Evolutionary conservation across 2,888 invertebrate species (phyloP), one percentile per base, ranked within the genome.

Genomic region (Melanophora roralis): DNA sequence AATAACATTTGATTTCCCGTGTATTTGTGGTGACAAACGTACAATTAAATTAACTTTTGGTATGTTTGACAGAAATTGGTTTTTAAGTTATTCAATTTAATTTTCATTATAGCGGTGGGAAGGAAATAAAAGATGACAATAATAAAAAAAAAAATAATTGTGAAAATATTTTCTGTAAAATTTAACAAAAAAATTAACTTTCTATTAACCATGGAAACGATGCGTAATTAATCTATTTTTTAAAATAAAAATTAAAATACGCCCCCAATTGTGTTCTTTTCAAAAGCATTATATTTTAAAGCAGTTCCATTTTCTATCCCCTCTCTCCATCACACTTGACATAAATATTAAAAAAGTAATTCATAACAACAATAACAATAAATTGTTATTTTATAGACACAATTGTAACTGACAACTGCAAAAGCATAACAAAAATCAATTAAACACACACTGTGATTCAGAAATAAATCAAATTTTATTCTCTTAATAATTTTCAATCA

Each of bases 221-320:
- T n/a, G n/a, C n/a, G n/a, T n/a, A n/a, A 51, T 36, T 16, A 16
- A 23, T 9, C 23, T 4, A 38, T 51, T 16, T 9, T 19, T n/a
- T 6, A 59, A 16, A 34, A 62, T 40, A 32, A 16, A 23, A 9
- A 51, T n/a, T 40, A 47, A 65, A 43, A 47, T 49, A 69, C 69
- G 69, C 69, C 69, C 68, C 49, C 38, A 12, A n/a, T 53, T 32
- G 7, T 6, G 38, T 40, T 65, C 40, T 8, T 12, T 16, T 32
- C 1, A 8, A 27, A n/a, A n/a, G n/a, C n/a, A n/a, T n/a, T n/a
- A n/a, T n/a, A n/a, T n/a, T n/a, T n/a, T n/a, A n/a, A n/a, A n/a
- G n/a, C n/a, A n/a, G n/a, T n/a, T n/a, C n/a, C n/a, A n/a, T n/a
- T n/a, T n/a, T n/a, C n/a, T n/a, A n/a, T n/a, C n/a, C n/a, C n/a